Percentiles rank a stretch among this genome's conserved stretches.
phyloP scores from a whole-genome alignment of 2,888 invertebrate species.

The Trachelus tabidus region DNA sequence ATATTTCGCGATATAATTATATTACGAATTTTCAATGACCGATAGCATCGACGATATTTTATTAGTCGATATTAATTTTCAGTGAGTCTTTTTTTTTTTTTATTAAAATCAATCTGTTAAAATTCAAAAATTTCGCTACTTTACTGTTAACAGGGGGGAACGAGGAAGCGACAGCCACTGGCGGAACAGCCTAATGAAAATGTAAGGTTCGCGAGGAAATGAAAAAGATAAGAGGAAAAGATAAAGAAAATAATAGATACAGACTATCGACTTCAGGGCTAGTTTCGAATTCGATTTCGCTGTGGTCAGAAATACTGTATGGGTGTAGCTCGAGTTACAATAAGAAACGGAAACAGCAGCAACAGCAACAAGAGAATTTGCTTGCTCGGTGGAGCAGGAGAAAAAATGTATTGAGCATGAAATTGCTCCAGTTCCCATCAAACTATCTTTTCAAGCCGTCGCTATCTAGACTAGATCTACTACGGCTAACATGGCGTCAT shows the following conservation, averaged over 20 bases:
- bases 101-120: no score
- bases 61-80: no score
- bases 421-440: conserved; percentile 56
- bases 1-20: background rate
- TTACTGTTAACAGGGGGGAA: no score
- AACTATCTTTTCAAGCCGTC: conserved; percentile 22
- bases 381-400: conserved; percentile 19
- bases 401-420: conserved; percentile 53
- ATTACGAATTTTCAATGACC: background rate
- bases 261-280: no score
- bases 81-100: no score
- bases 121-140: no score
- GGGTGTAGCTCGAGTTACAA: background rate
- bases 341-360: background rate
- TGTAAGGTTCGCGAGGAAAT: no score
- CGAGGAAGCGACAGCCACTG: no score
- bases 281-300: no score
- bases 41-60: background rate
- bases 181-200: no score
- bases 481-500: conserved; percentile 16
- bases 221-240: no score
- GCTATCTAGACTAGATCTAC: conserved; percentile 36
- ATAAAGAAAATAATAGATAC: no score
- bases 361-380: conserved; percentile 2
- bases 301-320: background rate